Base-by-base conservation (phyloP, 2,797 vertebrate genomes). In the Okamejei kenojei region DNA sequence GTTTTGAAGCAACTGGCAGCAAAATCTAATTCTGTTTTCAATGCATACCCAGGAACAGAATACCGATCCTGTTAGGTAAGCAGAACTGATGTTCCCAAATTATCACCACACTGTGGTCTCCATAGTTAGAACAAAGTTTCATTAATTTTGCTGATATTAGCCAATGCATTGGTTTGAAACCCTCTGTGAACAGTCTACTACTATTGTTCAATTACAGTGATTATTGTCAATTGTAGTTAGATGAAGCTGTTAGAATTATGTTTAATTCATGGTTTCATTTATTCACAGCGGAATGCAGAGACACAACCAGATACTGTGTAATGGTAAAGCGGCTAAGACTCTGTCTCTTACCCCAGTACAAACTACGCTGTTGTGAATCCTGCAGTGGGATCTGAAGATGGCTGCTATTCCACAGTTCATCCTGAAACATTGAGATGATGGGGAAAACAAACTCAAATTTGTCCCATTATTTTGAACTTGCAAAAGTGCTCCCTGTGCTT, bases 231-330 rank as follows among this genome's bases (percentile, higher is more conserved):
- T 86, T 63, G 58, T 80, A 15, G 76, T 23, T 15, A 80, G 93
- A 38, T 38, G 8, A 9, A 84, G 54, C 38, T 2, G 10, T 76
- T 54, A 32, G 9, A 61, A 38, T 32, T 93, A 26, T 93, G 68
- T 77, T 19, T 45, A n/a, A 19, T 45, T 32, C 77, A 26, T 93
- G 32, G 71, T 93, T 90, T 90, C 86, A 1, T 13, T 93, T 94
- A 0, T n/a, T 80, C 95, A 94, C 96, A 97, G 98, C 96, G 81
- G 98, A 98, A 94, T 99, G 99, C 95, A 97, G 95, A 94, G 98
- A 99, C 95, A 98, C 98, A 95, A 99, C 98, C 21, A 96, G 98
- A 94, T 99, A 99, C 96, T 99, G 99, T 93, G 98, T 99, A 96
- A 98, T 98, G 95, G 99, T 98, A 35, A 97, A 96, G 93, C 98